Conservation (phyloP, 2,888 invertebrate species). For the Drosophila meridiana region DNA sequence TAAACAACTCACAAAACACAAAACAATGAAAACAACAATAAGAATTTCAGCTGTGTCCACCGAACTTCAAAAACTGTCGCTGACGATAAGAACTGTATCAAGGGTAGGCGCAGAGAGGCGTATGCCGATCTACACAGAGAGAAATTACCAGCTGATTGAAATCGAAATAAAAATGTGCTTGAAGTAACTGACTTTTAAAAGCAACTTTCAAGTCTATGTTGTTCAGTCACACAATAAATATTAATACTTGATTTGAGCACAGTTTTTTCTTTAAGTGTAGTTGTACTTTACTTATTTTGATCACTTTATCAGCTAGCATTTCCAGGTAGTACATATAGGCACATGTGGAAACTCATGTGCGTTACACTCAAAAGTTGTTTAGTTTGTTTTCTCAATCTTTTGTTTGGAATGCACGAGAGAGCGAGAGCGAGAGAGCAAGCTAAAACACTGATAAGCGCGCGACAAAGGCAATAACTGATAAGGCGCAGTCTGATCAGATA, state of each 20-base stretch:
- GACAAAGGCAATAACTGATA: slow-evolving; percentile 70
- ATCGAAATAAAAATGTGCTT: neutral
- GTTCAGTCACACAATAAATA: neutral
- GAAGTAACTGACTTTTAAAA: neutral
- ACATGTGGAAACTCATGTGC: slow-evolving; percentile 19
- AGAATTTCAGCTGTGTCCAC: slow-evolving; percentile 66
- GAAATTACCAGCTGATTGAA: slow-evolving; percentile 7
- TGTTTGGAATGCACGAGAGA: slow-evolving; percentile 52
- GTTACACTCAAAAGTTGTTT: slow-evolving; percentile 36
- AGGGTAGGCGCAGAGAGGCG: slow-evolving; percentile 14
- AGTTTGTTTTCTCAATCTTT: slow-evolving; percentile 80
- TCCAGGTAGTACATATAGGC: slow-evolving; percentile 49
- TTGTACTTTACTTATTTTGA: slow-evolving; percentile 34
- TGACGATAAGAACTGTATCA: slow-evolving; percentile 45
- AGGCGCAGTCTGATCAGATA: slow-evolving; percentile 48
- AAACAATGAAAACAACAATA: slow-evolving; percentile 56
- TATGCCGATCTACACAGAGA: slow-evolving; percentile 28
- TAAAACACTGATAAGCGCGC: slow-evolving; percentile 58
- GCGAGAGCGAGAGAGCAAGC: slow-evolving; percentile 10
- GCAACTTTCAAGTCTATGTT: neutral
- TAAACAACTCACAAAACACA: slow-evolving; percentile 46
- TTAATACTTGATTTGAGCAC: neutral
- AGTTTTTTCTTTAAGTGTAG: slow-evolving; percentile 29
- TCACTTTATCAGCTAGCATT: slow-evolving; percentile 66
- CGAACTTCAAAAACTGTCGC: slow-evolving; percentile 56